These are phyloP conservation scores for Cryptophagus acutangulus DNA, from an alignment of 2,888 invertebrate genomes.

Conservation along the genomic window DNA sequence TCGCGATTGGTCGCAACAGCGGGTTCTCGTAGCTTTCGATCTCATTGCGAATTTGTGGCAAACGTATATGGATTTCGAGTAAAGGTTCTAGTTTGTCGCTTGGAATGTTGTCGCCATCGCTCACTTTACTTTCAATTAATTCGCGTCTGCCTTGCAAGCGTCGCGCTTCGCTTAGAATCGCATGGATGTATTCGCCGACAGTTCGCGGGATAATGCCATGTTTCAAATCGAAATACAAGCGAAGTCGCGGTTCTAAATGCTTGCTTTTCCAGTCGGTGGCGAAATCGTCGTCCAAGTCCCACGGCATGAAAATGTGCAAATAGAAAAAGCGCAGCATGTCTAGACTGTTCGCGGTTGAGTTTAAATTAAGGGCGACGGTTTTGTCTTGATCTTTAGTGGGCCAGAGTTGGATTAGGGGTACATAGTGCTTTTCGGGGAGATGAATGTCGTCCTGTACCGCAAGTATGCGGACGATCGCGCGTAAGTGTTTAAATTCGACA, in stretches of 20 bases:
- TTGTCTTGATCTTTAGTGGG: slow-evolving; percentile 60
- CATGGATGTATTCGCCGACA: slow-evolving; percentile 51
- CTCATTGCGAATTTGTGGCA: slow-evolving; percentile 56
- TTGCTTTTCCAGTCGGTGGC: slow-evolving; percentile 54
- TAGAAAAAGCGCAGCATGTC: slow-evolving; percentile 65
- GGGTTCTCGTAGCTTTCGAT: slow-evolving; percentile 59
- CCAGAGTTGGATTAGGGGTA: slow-evolving; percentile 60
- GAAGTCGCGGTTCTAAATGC: slow-evolving; percentile 53
- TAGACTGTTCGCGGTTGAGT: slow-evolving; percentile 59
- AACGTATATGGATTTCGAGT: slow-evolving; percentile 53
- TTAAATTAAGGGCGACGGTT: slow-evolving; percentile 53
- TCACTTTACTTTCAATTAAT: slow-evolving; percentile 45
- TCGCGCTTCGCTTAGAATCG: slow-evolving; percentile 52
- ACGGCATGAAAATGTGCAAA: slow-evolving; percentile 63
- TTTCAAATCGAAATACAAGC: slow-evolving; percentile 56
- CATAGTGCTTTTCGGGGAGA: slow-evolving; percentile 57
- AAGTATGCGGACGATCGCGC: slow-evolving; percentile 56
- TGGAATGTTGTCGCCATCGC: slow-evolving; percentile 22
- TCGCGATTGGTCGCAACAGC: slow-evolving; percentile 51
- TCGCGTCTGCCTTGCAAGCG: slow-evolving; percentile 51
- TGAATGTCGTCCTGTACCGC: slow-evolving; percentile 63
- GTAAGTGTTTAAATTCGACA: slow-evolving; percentile 53
- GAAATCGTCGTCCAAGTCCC: slow-evolving; percentile 64
- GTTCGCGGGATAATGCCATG: slow-evolving; percentile 51
- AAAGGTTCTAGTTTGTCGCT: slow-evolving; percentile 45